A percentile compares a stretch with the other conserved stretches of the same genome.
Evolutionary conservation across 2,113 vertebrate species (phyloP).

Genomic region (Corvus moneduloides): DNA sequence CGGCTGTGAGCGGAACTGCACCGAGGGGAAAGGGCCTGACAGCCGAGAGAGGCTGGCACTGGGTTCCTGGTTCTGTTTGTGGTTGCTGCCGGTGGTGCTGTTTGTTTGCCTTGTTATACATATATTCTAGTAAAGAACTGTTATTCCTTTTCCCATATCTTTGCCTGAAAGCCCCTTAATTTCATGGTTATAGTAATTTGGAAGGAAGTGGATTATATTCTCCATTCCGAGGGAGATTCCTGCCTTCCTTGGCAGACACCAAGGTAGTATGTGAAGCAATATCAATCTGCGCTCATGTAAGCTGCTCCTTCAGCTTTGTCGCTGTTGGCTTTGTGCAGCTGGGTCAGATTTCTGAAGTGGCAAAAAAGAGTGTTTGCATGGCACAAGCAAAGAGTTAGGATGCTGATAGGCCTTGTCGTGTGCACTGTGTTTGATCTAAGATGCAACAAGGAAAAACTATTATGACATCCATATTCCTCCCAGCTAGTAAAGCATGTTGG

Average conservation of each 20-base stretch:
- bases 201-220: background rate
- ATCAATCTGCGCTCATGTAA: background rate
- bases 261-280: background rate
- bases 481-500: background rate
- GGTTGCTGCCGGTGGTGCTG: background rate
- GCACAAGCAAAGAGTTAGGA: background rate
- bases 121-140: background rate
- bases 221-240: background rate
- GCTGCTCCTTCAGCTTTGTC: background rate
- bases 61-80: background rate
- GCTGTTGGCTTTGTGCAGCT: background rate
- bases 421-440: background rate
- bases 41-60: background rate
- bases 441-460: background rate
- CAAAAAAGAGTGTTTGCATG: background rate
- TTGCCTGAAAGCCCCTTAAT: background rate
- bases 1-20: background rate
- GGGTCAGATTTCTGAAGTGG: background rate
- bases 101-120: background rate
- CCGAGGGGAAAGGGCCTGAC: accelerated
- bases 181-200: background rate
- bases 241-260: background rate
- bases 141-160: background rate
- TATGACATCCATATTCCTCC: background rate
- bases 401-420: background rate